These are phyloP conservation scores for Polyergus mexicanus DNA, from an alignment of 1,140 invertebrate species.

Conservation along the genomic window DNA sequence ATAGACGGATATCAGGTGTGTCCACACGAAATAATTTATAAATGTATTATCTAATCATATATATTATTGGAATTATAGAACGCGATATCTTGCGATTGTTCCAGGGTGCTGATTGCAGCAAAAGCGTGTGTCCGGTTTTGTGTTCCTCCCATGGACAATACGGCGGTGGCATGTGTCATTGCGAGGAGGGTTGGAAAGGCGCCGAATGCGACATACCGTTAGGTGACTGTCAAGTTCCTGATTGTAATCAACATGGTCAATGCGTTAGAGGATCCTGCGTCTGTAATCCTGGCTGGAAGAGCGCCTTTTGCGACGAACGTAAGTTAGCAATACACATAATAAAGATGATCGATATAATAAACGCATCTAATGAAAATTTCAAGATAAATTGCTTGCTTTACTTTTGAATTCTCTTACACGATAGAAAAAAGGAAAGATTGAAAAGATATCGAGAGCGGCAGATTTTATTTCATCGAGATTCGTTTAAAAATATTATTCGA, in stretches of 20 bases:
- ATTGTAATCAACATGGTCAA: conserved; percentile 96
- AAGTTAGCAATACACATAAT: conserved; percentile 81
- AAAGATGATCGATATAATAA: not conserved
- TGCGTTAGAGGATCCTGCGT: conserved; percentile 96
- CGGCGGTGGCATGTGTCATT: conserved; percentile 97
- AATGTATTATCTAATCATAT: not conserved
- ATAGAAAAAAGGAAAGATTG: not conserved
- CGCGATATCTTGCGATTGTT: conserved; percentile 38
- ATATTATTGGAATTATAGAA: not conserved
- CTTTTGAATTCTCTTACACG: not conserved
- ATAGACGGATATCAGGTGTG: conserved; percentile 97
- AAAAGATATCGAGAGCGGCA: not conserved
- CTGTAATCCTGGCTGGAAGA: conserved; percentile 96
- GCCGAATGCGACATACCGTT: conserved; percentile 97
- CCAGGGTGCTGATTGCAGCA: conserved; percentile 87
- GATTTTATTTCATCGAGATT: conserved; percentile 2
- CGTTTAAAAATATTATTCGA: conserved; percentile 15
- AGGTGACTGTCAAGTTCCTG: conserved; percentile 96
- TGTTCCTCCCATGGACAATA: conserved; percentile 99
- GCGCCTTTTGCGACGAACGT: conserved; percentile 94
- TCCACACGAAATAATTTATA: conserved; percentile 76
- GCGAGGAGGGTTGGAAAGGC: conserved; percentile 98
- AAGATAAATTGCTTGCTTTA: not conserved
- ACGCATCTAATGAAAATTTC: not conserved
- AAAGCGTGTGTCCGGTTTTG: conserved; percentile 97